Conservation (phyloP, 2,888 invertebrate species). For the Lottia scabra region DNA sequence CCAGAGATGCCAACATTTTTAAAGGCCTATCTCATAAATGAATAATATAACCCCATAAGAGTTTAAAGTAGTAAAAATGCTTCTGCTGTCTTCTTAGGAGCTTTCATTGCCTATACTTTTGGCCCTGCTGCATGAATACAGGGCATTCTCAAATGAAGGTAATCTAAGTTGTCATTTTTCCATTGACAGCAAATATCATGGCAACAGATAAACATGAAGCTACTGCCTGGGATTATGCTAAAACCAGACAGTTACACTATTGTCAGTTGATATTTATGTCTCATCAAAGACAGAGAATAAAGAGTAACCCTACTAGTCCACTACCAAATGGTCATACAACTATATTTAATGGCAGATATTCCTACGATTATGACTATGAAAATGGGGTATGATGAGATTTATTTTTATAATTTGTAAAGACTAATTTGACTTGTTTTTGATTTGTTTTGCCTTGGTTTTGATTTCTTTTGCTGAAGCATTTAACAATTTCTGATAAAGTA, state of each 20-base stretch:
- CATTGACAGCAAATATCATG: constrained; percentile 59
- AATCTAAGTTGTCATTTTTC: too few species aligned
- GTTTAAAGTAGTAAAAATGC: too few species aligned
- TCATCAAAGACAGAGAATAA: constrained; percentile 61
- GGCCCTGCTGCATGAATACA: too few species aligned
- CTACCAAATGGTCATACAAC: constrained; percentile 49
- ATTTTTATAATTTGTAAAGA: background rate
- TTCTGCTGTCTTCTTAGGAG: too few species aligned
- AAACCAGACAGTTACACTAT: constrained; percentile 65
- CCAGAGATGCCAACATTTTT: too few species aligned
- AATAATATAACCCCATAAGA: too few species aligned
- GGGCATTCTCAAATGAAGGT: too few species aligned
- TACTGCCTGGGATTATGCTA: constrained; percentile 67
- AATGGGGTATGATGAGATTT: background rate
- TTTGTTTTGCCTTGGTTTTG: too few species aligned
- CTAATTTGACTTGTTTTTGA: background rate
- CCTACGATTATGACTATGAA: background rate
- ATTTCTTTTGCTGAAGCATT: too few species aligned
- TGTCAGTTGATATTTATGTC: constrained; percentile 68
- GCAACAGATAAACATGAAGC: constrained; percentile 60
- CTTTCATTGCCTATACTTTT: too few species aligned
- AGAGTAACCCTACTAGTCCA: constrained; percentile 54
- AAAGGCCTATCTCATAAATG: too few species aligned
- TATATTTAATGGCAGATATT: background rate
- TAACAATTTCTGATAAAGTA: too few species aligned